Conservation (phyloP, 1,140 invertebrate species). For the Philotrypesis tridentata region DNA sequence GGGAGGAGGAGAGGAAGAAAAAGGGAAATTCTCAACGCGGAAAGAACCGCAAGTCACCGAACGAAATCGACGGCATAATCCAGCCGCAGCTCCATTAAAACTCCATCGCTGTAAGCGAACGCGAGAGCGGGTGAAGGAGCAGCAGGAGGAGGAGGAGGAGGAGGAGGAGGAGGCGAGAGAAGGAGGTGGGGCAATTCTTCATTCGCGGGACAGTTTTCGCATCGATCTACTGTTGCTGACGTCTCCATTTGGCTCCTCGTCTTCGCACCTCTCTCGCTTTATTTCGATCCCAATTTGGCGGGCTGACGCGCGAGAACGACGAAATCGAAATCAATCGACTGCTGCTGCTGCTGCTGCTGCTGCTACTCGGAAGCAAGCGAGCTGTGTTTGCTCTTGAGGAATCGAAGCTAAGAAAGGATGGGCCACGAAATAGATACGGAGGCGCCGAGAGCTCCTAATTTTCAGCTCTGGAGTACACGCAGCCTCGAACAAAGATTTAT, state of each 20-base stretch:
- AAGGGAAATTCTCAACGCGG: not conserved
- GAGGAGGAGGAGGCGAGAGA: not conserved
- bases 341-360: not conserved
- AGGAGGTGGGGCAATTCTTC: slow-evolving; percentile 12
- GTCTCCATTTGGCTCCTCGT: slow-evolving; percentile 13
- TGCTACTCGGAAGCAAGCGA: not conserved
- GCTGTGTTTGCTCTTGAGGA: not conserved
- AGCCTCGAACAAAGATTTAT: too few relatives aligned
- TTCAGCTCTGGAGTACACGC: too few relatives aligned
- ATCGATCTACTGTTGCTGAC: slow-evolving; percentile 35
- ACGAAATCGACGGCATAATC: not conserved
- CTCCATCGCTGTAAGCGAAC: not conserved
- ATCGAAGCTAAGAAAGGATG: not conserved
- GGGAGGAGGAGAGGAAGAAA: not conserved
- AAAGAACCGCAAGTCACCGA: not conserved
- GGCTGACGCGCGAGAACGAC: not conserved
- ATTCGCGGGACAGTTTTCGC: slow-evolving; percentile 33
- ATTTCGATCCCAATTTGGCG: slow-evolving; percentile 4
- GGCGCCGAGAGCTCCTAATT: too few relatives aligned
- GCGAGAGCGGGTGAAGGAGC: too few relatives aligned
- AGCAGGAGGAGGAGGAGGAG: not conserved
- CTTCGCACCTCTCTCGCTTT: not conserved
- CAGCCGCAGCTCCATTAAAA: not conserved
- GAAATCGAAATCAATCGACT: slow-evolving; percentile 33
- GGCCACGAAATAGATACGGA: not conserved